phyloP scores from a whole-genome alignment of 2,113 vertebrate species.

The Greenwoodochromis staneri region DNA sequence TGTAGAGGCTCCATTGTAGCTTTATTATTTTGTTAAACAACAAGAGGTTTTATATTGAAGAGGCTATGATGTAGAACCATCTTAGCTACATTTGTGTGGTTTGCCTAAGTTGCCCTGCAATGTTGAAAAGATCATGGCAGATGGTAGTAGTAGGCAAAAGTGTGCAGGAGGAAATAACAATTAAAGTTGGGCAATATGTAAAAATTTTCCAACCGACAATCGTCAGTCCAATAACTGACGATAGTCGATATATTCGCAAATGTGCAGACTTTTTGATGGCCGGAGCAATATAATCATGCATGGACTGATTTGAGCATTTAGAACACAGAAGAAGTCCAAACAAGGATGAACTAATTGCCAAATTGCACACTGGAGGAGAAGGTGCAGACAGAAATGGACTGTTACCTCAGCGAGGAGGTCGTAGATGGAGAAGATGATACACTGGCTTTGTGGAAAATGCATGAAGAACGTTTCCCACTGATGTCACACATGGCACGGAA shows the following conservation, averaged over 20 bases:
- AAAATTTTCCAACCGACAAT: background rate
- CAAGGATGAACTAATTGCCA: too few relatives aligned
- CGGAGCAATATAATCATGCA: too few relatives aligned
- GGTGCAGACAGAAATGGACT: too few relatives aligned
- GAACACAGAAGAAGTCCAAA: too few relatives aligned
- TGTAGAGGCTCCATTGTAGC: background rate
- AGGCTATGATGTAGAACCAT: background rate
- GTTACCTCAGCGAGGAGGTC: too few relatives aligned
- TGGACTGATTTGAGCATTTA: too few relatives aligned
- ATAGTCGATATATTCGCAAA: background rate
- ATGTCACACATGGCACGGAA: too few relatives aligned
- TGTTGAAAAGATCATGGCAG: background rate
- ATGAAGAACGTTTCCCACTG: too few relatives aligned
- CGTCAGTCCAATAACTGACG: accelerated
- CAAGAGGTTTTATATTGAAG: background rate
- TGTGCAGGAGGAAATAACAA: background rate
- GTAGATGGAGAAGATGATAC: too few relatives aligned
- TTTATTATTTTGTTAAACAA: background rate
- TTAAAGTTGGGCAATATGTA: background rate
- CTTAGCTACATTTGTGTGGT: background rate
- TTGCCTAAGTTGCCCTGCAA: background rate
- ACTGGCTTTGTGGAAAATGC: too few relatives aligned
- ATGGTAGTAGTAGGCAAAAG: background rate
- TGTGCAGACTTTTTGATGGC: background rate
- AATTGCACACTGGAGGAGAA: too few relatives aligned